These are phyloP conservation scores for Exephanes ischioxanthus DNA, from an alignment of 2,888 invertebrate genomes.

Conservation along the genomic window DNA sequence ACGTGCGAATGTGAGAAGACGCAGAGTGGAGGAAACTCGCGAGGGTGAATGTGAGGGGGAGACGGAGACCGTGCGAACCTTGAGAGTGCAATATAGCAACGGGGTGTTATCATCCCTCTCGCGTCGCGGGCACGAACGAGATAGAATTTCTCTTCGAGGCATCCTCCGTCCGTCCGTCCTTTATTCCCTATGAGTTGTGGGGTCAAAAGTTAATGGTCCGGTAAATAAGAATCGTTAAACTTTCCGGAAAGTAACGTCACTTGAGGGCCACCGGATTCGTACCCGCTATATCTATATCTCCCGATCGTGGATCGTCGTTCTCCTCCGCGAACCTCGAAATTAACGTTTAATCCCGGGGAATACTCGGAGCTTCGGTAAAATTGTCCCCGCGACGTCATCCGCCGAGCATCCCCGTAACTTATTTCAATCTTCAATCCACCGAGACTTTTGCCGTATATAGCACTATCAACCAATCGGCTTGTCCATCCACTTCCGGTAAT, in stretches of 20 bases:
- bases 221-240: constrained; percentile 68
- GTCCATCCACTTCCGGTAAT: constrained; percentile 11
- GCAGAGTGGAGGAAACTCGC: background rate
- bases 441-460: background rate
- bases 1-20: background rate
- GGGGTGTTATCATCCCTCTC: background rate
- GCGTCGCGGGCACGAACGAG: constrained; percentile 28
- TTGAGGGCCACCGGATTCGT: constrained; percentile 6
- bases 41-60: constrained; percentile 29
- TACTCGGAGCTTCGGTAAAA: constrained; percentile 19
- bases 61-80: background rate
- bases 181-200: constrained; percentile 62
- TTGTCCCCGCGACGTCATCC: constrained; percentile 1
- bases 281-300: background rate
- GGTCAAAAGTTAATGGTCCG: constrained; percentile 69
- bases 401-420: background rate
- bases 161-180: constrained; percentile 52
- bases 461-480: background rate
- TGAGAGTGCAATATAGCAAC: constrained; percentile 31
- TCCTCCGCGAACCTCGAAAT: constrained; percentile 12
- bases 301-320: background rate
- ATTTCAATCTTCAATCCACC: background rate
- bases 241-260: constrained; percentile 18
- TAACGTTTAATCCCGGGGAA: constrained; percentile 30
- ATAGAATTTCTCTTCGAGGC: constrained; percentile 42